Base-by-base conservation (phyloP, 2,113 vertebrate species). In the Lagopus leucura region DNA sequence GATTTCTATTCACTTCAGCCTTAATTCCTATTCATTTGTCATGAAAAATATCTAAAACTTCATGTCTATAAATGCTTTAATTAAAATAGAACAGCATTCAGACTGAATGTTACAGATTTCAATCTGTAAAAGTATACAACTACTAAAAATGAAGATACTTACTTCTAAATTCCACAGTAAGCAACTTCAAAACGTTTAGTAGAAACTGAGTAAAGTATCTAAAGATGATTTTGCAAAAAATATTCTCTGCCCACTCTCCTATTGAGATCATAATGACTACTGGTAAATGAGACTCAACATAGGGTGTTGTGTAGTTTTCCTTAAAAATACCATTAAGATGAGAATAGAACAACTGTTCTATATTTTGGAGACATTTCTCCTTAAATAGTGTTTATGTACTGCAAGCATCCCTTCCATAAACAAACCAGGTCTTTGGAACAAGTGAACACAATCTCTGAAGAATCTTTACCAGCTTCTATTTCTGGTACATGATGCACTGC, bases 401-500 rank as follows among this genome's bases (percentile, higher is more conserved):
- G 85, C 91, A 94, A 94, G 90, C 85, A 95, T 95, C 94, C 43
- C 85, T 95, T 96, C 85, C 91, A 94, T 96, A 94, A 97, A 96
- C 93, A 94, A 93, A 83, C 88, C 95, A 97, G 94, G 95, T 96
- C 94, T 95, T 94, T 93, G 96, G 93, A 97, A 96, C 82, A 95
- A 96, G 85, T 97, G 93, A 96, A 91, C 88, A 95, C 93, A 92
- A 95, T 93, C 90, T 96, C 96, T 73, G 90, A 96, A 96, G 96
- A 96, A 96, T 96, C 96, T 96, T 95, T 96, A 95, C 91, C 95
- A 94, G 95, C 61, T 94, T 97, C 93, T 96, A 92, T 96, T 96
- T 94, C 65, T 90, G 91, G 94, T 92, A 90, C 63, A 88, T 86
- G 90, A 96, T 96, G 93, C 80, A 92, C 42, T 76, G 86, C 74